Evolutionary conservation across 1,140 invertebrate species (phyloP).

Genomic region (Drosophila guanche): DNA sequence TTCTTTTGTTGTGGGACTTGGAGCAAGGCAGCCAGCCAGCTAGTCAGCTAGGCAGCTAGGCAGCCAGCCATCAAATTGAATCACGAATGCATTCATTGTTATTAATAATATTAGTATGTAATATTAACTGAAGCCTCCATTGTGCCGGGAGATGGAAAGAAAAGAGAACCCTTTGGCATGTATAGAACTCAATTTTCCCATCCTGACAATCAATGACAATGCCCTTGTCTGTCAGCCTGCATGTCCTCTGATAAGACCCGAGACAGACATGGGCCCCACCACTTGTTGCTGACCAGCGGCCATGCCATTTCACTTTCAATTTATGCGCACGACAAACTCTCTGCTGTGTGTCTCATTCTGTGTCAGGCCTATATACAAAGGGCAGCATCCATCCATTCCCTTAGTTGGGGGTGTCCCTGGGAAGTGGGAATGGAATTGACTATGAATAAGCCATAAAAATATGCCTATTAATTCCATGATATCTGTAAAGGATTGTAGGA

Average conservation of each 20-base stretch:
- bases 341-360: background rate
- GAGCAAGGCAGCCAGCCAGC: constrained; percentile 22
- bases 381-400: constrained; percentile 17
- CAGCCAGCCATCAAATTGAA: constrained; percentile 59
- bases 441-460: constrained; percentile 14
- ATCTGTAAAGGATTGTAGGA: too few relatives aligned
- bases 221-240: constrained; percentile 22
- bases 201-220: constrained; percentile 39
- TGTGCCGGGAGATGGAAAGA: constrained; percentile 9
- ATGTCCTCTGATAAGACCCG: constrained; percentile 37
- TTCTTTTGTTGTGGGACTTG: constrained; percentile 25
- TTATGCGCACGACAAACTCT: constrained; percentile 45
- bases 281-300: constrained; percentile 29
- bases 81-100: constrained; percentile 66
- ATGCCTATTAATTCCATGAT: background rate
- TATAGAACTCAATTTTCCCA: constrained; percentile 55
- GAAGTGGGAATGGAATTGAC: constrained; percentile 29
- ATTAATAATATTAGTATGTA: constrained; percentile 68
- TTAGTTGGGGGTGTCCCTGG: constrained; percentile 17
- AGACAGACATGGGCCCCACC: constrained; percentile 5
- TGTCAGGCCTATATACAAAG: constrained; percentile 52
- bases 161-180: constrained; percentile 37
- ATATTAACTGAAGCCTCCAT: constrained; percentile 26
- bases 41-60: too few relatives aligned
- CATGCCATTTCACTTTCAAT: constrained; percentile 66